Conservation (phyloP, 1,140 invertebrate species). For the Drosophila parabipectinata region DNA sequence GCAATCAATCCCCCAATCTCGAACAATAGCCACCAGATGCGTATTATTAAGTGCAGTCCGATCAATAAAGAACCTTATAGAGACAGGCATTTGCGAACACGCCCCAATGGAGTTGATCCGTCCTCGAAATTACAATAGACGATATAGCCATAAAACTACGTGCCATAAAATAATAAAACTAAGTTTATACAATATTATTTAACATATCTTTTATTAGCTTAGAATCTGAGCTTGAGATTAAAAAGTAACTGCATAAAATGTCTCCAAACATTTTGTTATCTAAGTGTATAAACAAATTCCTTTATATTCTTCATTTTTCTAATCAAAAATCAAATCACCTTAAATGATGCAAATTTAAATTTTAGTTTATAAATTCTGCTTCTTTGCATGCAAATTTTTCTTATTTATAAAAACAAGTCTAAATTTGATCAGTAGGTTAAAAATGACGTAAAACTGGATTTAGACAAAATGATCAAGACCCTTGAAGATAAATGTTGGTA, state of each 20-base stretch:
- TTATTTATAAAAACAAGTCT: not conserved
- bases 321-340: not conserved
- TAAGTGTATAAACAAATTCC: no score
- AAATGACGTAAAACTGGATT: not conserved
- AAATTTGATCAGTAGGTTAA: slow-evolving; percentile 2
- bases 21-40: slow-evolving; percentile 64
- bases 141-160: slow-evolving; percentile 16
- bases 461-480: not conserved
- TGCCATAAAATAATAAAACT: slow-evolving; percentile 13
- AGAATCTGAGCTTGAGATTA: not conserved
- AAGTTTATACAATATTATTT: not conserved
- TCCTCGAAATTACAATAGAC: slow-evolving; percentile 57
- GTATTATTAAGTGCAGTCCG: slow-evolving; percentile 56
- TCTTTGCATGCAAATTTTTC: not conserved
- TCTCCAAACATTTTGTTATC: not conserved
- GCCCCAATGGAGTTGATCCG: slow-evolving; percentile 45
- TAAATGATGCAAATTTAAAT: not conserved
- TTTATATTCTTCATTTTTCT: not conserved
- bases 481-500: no score
- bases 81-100: slow-evolving; percentile 59
- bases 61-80: slow-evolving; percentile 58
- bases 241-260: no score
- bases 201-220: no score
- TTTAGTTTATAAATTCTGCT: not conserved
- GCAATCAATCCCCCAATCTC: slow-evolving; percentile 61